A percentile compares a stretch with the other conserved stretches of the same genome.
Evolutionary conservation across 2,888 invertebrate genomes (phyloP).

Genomic region (Corbicula japonica): DNA sequence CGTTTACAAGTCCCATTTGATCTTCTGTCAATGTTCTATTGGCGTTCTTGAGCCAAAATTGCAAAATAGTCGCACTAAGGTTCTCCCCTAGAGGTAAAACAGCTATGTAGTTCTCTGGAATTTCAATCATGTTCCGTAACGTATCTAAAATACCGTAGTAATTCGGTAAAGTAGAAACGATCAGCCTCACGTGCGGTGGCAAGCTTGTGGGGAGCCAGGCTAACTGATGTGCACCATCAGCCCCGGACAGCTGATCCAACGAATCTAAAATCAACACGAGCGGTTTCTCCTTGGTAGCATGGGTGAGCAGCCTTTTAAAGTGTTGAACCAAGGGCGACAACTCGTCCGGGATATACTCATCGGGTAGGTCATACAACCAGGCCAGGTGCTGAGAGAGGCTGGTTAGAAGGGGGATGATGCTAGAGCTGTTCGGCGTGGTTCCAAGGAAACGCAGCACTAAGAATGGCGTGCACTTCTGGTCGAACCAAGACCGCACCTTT

Average conservation of each 20-base stretch:
- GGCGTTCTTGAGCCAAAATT: slow-evolving; percentile 91
- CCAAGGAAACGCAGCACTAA: slow-evolving; percentile 97
- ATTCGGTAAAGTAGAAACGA: slow-evolving; percentile 90
- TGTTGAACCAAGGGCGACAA: slow-evolving; percentile 97
- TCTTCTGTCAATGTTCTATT: slow-evolving; percentile 91
- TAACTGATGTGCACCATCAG: slow-evolving; percentile 97
- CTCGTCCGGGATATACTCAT: slow-evolving; percentile 97
- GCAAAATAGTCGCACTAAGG: slow-evolving; percentile 96
- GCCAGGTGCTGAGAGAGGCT: slow-evolving; percentile 98
- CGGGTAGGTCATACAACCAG: slow-evolving; percentile 78
- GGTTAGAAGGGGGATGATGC: slow-evolving; percentile 96
- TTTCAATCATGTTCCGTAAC: slow-evolving; percentile 78
- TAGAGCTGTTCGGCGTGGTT: slow-evolving; percentile 98
- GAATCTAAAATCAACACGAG: slow-evolving; percentile 97
- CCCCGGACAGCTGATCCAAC: slow-evolving; percentile 97
- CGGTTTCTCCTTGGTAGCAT: slow-evolving; percentile 89
- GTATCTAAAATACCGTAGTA: slow-evolving; percentile 82
- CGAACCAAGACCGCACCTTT: slow-evolving; percentile 72
- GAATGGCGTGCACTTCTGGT: slow-evolving; percentile 89
- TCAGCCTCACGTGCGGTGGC: slow-evolving; percentile 95
- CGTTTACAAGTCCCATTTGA: slow-evolving; percentile 97
- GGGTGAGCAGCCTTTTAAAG: slow-evolving; percentile 96
- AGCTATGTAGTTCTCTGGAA: slow-evolving; percentile 77
- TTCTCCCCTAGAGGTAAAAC: slow-evolving; percentile 92
- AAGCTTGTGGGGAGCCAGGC: slow-evolving; percentile 98